Base-by-base conservation (phyloP, 2,113 vertebrate species). In the Irena cyanogastra region DNA sequence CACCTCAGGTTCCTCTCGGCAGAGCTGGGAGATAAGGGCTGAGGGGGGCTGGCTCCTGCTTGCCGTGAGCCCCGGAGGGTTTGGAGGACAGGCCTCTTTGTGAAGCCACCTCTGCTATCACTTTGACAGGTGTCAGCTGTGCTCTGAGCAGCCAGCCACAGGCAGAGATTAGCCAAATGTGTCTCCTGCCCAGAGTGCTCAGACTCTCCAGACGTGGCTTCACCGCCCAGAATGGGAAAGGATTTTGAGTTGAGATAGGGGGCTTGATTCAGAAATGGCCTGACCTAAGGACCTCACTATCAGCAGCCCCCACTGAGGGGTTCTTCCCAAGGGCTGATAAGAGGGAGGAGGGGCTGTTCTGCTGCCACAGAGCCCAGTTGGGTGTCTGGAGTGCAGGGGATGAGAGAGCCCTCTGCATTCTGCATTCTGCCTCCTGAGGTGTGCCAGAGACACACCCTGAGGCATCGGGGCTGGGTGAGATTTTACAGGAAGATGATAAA, bases 81-180 rank as follows among this genome's bases (percentile, higher is more conserved):
- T 83, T 91, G 16, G 57, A 83, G 94, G 65, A 89, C 75, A 94
- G 84, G 33, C 49, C 94, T 95, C 95, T 94, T 94, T 97, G 97
- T 96, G 90, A 97, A 96, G 91, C 94, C 95, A 97, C 95, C 97
- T 97, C 82, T 96, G 93, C 88, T 98, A 98, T 98, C 97, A 2
- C 69, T 93, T 78, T 97, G 93, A 96, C 97, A 97, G 97, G 97
- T 97, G 98, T 97, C 97, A 98, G 97, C 96, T 97, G 96, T 59
- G 63, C n/a, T 78, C 93, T 65, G 72, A 95, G 76, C 95, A 95
- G 95, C 84, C 44, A 74, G 93, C 52, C 81, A 30, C 95, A 96
- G 94, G 57, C 42, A 3, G 89, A 98, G 97, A 98, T 98, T 98
- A 98, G 94, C 94, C 96, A 90, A 97, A 94, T 59, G 72, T 30